These are phyloP conservation scores for Barypeithes pellucidus DNA, from an alignment of 2,888 invertebrate species.

Conservation along the genomic window DNA sequence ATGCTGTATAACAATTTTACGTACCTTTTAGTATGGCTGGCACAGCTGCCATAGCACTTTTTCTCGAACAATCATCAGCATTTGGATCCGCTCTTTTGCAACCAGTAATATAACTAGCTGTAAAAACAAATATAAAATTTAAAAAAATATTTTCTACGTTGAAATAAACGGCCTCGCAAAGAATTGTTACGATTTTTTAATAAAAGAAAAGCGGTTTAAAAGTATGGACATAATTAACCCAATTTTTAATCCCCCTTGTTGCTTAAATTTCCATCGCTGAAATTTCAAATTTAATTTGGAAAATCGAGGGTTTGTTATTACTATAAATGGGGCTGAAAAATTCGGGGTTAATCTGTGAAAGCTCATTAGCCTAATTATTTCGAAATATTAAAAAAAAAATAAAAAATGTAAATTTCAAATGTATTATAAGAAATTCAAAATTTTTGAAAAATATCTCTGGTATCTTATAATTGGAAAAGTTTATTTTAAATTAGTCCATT, in stretches of 20 bases:
- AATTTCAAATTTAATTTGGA: neutral
- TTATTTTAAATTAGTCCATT: too few relatives aligned
- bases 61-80: constrained; percentile 61
- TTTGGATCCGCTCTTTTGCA: constrained; percentile 62
- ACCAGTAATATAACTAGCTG: constrained; percentile 62
- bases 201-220: constrained; percentile 3
- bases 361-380: neutral
- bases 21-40: constrained; percentile 57
- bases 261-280: neutral
- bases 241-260: constrained; percentile 1
- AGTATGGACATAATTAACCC: constrained; percentile 2
- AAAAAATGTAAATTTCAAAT: too few relatives aligned
- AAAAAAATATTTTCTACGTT: too few relatives aligned
- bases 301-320: neutral
- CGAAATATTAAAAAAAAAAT: neutral
- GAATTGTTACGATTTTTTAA: neutral
- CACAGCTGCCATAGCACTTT: constrained; percentile 59
- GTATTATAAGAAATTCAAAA: too few relatives aligned
- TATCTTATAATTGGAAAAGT: too few relatives aligned
- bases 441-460: too few relatives aligned
- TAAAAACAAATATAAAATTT: constrained; percentile 42
- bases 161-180: neutral
- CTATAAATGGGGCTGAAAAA: constrained; percentile 1
- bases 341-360: neutral
- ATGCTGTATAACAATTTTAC: neutral